These are phyloP conservation scores for Cyprinodon brontotheroides DNA, from an alignment of 2,113 vertebrate genomes.

Conservation along the genomic window DNA sequence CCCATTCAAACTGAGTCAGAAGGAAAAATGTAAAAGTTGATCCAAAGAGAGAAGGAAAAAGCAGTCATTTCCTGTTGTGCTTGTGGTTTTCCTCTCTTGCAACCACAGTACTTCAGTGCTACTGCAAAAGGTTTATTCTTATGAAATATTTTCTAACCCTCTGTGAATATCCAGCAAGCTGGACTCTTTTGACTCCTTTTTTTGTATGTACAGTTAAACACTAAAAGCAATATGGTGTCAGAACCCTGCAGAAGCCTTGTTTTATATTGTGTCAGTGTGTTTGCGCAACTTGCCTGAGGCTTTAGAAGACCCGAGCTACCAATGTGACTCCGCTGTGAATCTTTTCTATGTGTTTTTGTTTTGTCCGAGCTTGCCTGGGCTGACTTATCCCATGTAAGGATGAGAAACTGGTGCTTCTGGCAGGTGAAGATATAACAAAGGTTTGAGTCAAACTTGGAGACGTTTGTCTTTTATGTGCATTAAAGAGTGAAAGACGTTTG, in stretches of 20 bases:
- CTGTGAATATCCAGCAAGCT: constrained; percentile 58
- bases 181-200: constrained; percentile 53
- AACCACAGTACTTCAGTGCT: constrained; percentile 55
- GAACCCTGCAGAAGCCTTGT: constrained; percentile 68
- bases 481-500: constrained; percentile 46
- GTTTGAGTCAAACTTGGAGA: constrained; percentile 28
- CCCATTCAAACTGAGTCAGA: constrained; percentile 38
- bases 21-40: constrained; percentile 21
- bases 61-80: constrained; percentile 33
- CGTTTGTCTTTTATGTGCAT: constrained; percentile 41
- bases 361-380: constrained; percentile 22
- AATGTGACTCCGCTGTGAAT: constrained; percentile 4
- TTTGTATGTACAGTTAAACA: constrained; percentile 71
- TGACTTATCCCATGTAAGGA: constrained; percentile 25
- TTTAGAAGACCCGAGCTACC: constrained; percentile 14
- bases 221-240: constrained; percentile 74
- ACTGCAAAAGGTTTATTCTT: constrained; percentile 48
- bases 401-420: constrained; percentile 49
- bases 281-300: constrained; percentile 39
- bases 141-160: constrained; percentile 61
- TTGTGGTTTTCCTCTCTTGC: constrained; percentile 38
- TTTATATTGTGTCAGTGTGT: constrained; percentile 65
- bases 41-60: constrained; percentile 24
- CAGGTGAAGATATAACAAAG: constrained; percentile 7
- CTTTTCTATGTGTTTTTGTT: background rate